Percentiles rank a stretch among this genome's conserved stretches.
Evolutionary conservation across 2,888 invertebrate genomes (phyloP).

Genomic region (Tubulanus polymorphus): DNA sequence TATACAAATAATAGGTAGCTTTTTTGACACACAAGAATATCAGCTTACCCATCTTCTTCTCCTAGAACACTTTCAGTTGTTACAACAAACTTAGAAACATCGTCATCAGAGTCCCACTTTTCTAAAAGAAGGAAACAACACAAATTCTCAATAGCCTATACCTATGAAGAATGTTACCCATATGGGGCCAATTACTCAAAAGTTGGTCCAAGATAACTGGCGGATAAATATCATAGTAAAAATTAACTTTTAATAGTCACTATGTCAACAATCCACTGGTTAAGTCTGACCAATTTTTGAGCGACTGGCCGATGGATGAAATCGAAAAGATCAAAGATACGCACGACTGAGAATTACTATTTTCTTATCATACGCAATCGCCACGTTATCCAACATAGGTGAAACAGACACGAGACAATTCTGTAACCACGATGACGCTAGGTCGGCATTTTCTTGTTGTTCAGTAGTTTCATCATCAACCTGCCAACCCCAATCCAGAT

Average conservation of each 20-base stretch:
- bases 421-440: slow-evolving; percentile 61
- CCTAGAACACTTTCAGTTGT: slow-evolving; percentile 33
- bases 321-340: slow-evolving; percentile 24
- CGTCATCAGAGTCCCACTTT: slow-evolving; percentile 42
- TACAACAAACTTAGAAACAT: slow-evolving; percentile 31
- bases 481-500: slow-evolving; percentile 42
- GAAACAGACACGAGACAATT: slow-evolving; percentile 63
- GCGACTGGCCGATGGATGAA: not conserved
- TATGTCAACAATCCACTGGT: too few species aligned
- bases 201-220: too few species aligned
- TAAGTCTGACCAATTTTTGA: too few species aligned
- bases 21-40: too few species aligned
- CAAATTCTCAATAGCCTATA: not conserved
- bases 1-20: too few species aligned
- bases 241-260: too few species aligned
- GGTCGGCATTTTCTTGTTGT: slow-evolving; percentile 14
- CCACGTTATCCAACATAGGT: slow-evolving; percentile 69
- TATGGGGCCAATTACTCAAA: too few species aligned
- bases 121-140: slow-evolving; percentile 27
- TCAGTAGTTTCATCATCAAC: slow-evolving; percentile 21
- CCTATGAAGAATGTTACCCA: not conserved
- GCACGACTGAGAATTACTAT: slow-evolving; percentile 64
- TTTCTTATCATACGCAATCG: slow-evolving; percentile 64
- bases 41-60: slow-evolving; percentile 32
- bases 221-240: too few species aligned